Conservation (phyloP, 2,797 vertebrate species). For the Gephyroberyx darwinii region DNA sequence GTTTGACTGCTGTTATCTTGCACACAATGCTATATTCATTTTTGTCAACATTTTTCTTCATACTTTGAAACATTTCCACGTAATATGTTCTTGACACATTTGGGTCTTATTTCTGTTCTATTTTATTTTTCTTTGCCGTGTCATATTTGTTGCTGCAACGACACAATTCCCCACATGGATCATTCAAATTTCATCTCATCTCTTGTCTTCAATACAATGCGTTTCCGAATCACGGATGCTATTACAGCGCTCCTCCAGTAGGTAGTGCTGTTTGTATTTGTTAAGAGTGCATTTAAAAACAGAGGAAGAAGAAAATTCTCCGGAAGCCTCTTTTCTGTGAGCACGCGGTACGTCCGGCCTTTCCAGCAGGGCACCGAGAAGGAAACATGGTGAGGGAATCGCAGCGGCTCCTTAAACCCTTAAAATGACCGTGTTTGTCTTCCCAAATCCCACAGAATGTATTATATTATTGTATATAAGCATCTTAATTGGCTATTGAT, state of each 20-base stretch:
- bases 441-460: accelerated
- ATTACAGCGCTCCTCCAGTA: accelerated
- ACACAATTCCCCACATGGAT: no score
- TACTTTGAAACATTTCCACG: no score
- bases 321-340: conserved; percentile 68
- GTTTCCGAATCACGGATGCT: neutral
- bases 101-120: no score
- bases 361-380: conserved; percentile 71
- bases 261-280: conserved; percentile 38
- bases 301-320: conserved; percentile 56
- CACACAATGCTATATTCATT: no score
- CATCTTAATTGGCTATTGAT: accelerated
- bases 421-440: accelerated
- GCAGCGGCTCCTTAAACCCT: accelerated
- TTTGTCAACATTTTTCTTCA: no score
- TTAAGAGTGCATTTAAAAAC: accelerated
- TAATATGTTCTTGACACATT: no score
- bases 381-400: conserved; percentile 71
- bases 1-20: no score
- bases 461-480: conserved; percentile 3
- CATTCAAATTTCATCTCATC: no score
- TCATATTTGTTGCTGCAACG: no score
- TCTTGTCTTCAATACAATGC: no score
- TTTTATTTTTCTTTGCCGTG: no score
- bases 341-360: conserved; percentile 79